Evolutionary conservation across 2,113 vertebrate genomes (phyloP).

Genomic region (Xenopus borealis): DNA sequence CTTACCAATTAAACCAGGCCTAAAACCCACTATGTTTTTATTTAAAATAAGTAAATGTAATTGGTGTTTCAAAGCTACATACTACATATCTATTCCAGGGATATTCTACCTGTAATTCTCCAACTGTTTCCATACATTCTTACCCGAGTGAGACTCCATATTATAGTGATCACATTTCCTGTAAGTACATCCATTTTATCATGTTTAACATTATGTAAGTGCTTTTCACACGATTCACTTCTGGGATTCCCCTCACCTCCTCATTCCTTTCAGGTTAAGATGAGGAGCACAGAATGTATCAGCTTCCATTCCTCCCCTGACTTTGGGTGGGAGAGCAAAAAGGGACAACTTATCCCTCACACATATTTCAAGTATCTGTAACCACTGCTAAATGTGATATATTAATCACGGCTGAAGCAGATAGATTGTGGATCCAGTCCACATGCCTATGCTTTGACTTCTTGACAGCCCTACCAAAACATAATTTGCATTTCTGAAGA

Average conservation of each 20-base stretch:
- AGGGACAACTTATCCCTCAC: constrained; percentile 3
- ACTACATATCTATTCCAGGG: too few relatives aligned
- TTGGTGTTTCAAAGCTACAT: too few relatives aligned
- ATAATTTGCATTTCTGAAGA: constrained; percentile 5
- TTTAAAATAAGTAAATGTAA: too few relatives aligned
- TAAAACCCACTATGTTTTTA: too few relatives aligned
- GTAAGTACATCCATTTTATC: too few relatives aligned
- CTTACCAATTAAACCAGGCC: too few relatives aligned
- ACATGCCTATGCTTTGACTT: constrained; percentile 24
- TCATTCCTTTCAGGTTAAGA: not conserved
- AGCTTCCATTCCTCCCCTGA: constrained; percentile 3
- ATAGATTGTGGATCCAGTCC: constrained; percentile 14
- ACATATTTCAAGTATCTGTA: constrained; percentile 30
- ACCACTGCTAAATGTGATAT: constrained; percentile 41
- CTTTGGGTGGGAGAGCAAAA: constrained; percentile 5
- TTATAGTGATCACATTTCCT: too few relatives aligned
- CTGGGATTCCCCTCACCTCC: not conserved
- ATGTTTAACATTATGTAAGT: not conserved
- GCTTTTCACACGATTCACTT: not conserved
- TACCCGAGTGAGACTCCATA: too few relatives aligned
- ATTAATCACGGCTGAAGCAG: constrained; percentile 25
- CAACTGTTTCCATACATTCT: not conserved
- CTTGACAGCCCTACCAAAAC: not conserved
- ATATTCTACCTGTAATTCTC: not conserved
- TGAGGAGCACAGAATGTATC: not conserved